Percentiles rank a stretch among this genome's conserved stretches.
Conservation (phyloP, 2,113 vertebrate species). For the Seriola aureovittata region DNA sequence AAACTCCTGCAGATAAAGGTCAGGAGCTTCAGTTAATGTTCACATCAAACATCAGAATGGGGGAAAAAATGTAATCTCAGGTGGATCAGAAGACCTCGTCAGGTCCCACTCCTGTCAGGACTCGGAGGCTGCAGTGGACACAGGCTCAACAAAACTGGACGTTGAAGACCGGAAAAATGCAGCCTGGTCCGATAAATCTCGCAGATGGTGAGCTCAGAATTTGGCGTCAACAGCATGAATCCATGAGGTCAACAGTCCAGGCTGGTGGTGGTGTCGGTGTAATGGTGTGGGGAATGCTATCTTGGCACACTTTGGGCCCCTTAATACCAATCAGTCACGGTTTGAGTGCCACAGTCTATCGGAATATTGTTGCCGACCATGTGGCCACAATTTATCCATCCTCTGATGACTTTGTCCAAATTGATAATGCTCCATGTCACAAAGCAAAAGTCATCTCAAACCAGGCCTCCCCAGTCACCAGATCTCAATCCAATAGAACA, state of each 20-base stretch:
- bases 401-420: too few relatives aligned
- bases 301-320: not conserved
- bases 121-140: not conserved
- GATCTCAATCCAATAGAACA: not conserved
- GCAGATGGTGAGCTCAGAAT: too few relatives aligned
- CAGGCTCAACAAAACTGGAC: not conserved
- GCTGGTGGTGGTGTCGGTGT: not conserved
- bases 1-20: not conserved
- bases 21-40: not conserved
- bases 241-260: not conserved
- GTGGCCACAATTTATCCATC: not conserved
- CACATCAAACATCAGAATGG: too few relatives aligned
- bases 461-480: not conserved
- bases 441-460: too few relatives aligned
- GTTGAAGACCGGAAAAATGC: not conserved
- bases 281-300: not conserved
- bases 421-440: too few relatives aligned
- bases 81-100: not conserved
- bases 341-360: too few relatives aligned
- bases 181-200: not conserved
- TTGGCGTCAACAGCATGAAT: too few relatives aligned
- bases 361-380: too few relatives aligned
- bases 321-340: not conserved
- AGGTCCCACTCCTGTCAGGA: not conserved
- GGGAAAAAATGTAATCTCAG: too few relatives aligned